Percentiles rank a stretch among this genome's conserved stretches.
Evolutionary conservation across 2,888 invertebrate species (phyloP).

Genomic region (Sericinus montela): DNA sequence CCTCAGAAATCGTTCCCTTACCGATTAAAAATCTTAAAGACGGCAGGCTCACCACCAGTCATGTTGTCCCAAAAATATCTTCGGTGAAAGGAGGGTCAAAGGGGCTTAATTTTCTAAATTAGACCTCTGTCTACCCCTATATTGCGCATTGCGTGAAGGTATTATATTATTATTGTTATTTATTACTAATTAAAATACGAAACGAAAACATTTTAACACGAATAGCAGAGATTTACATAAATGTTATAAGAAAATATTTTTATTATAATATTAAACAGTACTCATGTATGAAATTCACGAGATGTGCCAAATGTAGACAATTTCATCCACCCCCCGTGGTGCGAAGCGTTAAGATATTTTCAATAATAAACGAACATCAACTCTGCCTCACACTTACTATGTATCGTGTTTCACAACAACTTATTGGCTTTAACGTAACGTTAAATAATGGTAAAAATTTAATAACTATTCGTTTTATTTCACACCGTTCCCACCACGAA

Average conservation of each 20-base stretch:
- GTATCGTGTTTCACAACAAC: slow-evolving; percentile 35
- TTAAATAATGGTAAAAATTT: slow-evolving; percentile 55
- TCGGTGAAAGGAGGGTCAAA: too few relatives aligned
- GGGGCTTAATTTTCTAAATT: too few relatives aligned
- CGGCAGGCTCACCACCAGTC: too few relatives aligned
- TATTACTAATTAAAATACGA: too few relatives aligned
- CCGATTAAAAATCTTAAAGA: too few relatives aligned
- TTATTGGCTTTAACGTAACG: slow-evolving; percentile 39
- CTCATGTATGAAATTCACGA: background rate
- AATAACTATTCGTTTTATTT: slow-evolving; percentile 56
- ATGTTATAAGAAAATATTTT: background rate
- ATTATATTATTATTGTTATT: too few relatives aligned
- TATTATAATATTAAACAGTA: background rate
- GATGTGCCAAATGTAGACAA: background rate
- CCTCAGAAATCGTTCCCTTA: too few relatives aligned
- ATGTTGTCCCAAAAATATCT: too few relatives aligned
- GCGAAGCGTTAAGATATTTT: background rate
- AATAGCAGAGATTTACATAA: too few relatives aligned
- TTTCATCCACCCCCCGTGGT: background rate
- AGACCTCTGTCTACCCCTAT: too few relatives aligned
- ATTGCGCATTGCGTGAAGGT: too few relatives aligned
- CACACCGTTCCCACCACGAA: slow-evolving; percentile 27
- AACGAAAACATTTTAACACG: too few relatives aligned
- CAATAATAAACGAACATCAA: slow-evolving; percentile 16
- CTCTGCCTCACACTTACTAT: background rate